Evolutionary conservation across 2,797 vertebrate species (phyloP).

Genomic region (Brachyalestes nurse): DNA sequence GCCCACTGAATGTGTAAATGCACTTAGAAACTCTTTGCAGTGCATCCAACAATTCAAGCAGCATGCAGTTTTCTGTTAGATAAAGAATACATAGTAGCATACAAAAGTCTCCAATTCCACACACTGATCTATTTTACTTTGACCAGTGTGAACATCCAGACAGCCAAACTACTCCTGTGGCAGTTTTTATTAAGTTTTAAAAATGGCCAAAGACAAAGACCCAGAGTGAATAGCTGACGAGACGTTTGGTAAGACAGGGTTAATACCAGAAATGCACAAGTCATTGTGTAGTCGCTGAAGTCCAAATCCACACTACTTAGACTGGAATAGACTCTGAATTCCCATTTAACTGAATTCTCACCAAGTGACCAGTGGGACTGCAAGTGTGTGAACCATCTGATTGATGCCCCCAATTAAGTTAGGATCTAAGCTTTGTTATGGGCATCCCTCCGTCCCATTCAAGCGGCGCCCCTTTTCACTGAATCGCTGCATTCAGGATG

Average conservation of each 20-base stretch:
- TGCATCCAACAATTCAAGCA: not conserved
- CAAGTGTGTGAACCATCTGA: constrained; percentile 36
- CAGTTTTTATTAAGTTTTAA: not conserved
- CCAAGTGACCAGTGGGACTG: constrained; percentile 5
- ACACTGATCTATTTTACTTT: not conserved
- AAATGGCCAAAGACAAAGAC: not conserved
- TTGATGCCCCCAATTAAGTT: constrained; percentile 51
- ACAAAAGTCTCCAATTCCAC: not conserved
- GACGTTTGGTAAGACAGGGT: not conserved
- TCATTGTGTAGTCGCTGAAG: constrained; percentile 25
- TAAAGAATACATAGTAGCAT: not conserved
- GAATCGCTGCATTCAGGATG: constrained; percentile 64
- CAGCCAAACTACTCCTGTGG: not conserved
- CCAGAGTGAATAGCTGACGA: not conserved
- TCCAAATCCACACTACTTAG: constrained; percentile 4
- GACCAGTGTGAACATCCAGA: not conserved
- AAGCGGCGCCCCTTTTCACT: constrained; percentile 66
- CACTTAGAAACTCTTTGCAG: not conserved
- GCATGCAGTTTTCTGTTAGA: not conserved
- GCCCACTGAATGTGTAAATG: not conserved
- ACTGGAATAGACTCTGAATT: constrained; percentile 21
- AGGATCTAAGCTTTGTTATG: constrained; percentile 71
- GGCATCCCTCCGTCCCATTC: constrained; percentile 66
- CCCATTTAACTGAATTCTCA: constrained; percentile 14
- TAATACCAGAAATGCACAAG: not conserved